Evolutionary conservation across 35 echinoderm and acorn worm species (phyloP).

Genomic region (Apostichopus japonicus): DNA sequence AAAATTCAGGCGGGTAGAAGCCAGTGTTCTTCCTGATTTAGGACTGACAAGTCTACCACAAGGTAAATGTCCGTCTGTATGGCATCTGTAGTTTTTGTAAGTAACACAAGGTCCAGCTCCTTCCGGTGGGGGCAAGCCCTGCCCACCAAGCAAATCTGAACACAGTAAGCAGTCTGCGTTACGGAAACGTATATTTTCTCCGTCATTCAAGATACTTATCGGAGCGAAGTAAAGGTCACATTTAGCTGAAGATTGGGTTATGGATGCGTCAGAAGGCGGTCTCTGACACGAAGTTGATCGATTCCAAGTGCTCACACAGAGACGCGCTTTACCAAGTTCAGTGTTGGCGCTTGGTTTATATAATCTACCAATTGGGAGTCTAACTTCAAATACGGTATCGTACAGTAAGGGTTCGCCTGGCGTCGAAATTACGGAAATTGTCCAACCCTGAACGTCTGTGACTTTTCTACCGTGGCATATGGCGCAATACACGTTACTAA

Average conservation of each 20-base stretch:
- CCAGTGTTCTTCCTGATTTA: not conserved
- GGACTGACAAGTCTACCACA: not conserved
- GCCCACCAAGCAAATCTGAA: not conserved
- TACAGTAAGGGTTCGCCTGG: not conserved
- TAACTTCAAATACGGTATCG: not conserved
- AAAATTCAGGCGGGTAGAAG: not conserved
- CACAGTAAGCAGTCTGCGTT: not conserved
- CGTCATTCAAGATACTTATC: not conserved
- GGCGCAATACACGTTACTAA: conserved; percentile 16
- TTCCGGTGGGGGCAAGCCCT: not conserved
- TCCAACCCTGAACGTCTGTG: not conserved
- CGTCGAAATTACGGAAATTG: not conserved
- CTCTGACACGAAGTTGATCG: not conserved
- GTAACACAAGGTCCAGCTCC: not conserved
- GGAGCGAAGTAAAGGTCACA: not conserved
- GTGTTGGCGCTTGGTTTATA: not conserved
- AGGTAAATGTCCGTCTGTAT: not conserved
- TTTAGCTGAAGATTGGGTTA: not conserved
- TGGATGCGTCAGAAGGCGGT: not conserved
- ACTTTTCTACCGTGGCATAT: conserved; percentile 13
- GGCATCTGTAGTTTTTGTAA: not conserved
- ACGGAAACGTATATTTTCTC: not conserved
- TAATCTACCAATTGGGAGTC: not conserved
- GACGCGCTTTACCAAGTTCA: not conserved
- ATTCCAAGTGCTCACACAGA: not conserved